Percentiles rank a stretch among this genome's conserved stretches.
Evolutionary conservation across 2,888 invertebrate genomes (phyloP).

Genomic region (Andrena bicolor): DNA sequence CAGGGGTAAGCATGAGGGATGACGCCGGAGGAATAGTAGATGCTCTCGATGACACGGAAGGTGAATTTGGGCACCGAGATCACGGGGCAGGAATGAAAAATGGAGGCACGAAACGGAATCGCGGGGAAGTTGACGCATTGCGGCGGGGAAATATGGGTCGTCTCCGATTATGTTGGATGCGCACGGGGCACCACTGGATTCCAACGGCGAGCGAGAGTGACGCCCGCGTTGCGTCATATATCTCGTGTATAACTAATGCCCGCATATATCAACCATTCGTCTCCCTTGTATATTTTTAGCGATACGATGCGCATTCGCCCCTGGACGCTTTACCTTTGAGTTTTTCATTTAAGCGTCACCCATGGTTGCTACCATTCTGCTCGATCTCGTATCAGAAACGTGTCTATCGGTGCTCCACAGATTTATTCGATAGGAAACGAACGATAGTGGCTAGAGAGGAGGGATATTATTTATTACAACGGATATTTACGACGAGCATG

Average conservation of each 20-base stretch:
- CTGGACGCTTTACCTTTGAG: conserved; percentile 18
- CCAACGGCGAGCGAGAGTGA: conserved; percentile 72
- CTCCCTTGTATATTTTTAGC: conserved; percentile 56
- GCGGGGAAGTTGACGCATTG: conserved; percentile 69
- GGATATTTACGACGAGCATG: neutral
- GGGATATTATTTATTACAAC: neutral
- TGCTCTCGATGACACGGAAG: conserved; percentile 64
- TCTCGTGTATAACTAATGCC: conserved; percentile 78
- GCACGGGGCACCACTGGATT: conserved; percentile 68
- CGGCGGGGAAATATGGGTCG: conserved; percentile 66
- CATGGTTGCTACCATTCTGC: conserved; percentile 1
- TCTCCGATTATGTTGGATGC: conserved; percentile 67
- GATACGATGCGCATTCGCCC: conserved; percentile 27
- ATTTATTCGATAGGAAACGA: conserved; percentile 34
- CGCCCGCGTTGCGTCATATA: conserved; percentile 74
- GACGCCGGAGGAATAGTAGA: conserved; percentile 48
- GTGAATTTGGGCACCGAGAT: conserved; percentile 62
- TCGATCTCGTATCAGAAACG: conserved; percentile 15
- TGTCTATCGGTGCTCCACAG: conserved; percentile 8
- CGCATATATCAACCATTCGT: conserved; percentile 75
- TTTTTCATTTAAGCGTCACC: conserved; percentile 43
- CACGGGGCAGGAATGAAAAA: conserved; percentile 61
- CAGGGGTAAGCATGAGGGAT: neutral
- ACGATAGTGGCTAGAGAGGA: neutral
- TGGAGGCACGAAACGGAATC: conserved; percentile 62